phyloP scores from a whole-genome alignment of 2,888 invertebrate species.

The Drosophila eohydei region DNA sequence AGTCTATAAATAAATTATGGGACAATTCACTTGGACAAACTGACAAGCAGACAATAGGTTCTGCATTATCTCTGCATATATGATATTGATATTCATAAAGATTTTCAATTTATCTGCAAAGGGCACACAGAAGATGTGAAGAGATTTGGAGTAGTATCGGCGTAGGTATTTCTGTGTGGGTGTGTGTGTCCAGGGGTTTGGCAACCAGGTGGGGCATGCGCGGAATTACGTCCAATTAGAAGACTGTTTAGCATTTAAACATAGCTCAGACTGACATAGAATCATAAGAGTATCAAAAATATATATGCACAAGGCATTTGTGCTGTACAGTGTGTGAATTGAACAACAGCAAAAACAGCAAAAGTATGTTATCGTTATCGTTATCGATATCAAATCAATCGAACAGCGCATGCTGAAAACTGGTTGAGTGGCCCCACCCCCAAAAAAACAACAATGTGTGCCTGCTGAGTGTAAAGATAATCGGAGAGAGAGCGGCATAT shows the following conservation, averaged over 20 bases:
- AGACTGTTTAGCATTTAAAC: constrained; percentile 1
- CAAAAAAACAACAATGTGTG: constrained; percentile 13
- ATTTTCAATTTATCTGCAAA: background rate
- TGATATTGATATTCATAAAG: background rate
- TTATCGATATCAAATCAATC: constrained; percentile 23
- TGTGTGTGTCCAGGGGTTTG: constrained; percentile 24
- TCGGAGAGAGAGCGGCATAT: constrained; percentile 5
- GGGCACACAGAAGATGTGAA: background rate
- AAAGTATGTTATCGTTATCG: constrained; percentile 14
- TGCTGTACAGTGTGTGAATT: constrained; percentile 32
- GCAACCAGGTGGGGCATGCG: constrained; percentile 50
- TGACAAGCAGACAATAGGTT: no score
- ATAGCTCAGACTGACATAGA: constrained; percentile 34
- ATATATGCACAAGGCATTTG: constrained; percentile 1
- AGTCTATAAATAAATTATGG: no score
- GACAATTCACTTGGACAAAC: no score
- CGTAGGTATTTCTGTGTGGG: background rate
- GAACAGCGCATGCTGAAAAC: constrained; percentile 33
- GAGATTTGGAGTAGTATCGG: background rate
- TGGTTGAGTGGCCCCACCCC: constrained; percentile 38
- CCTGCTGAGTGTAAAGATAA: constrained; percentile 16
- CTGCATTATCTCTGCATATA: background rate
- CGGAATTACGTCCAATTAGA: constrained; percentile 11
- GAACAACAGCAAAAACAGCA: constrained; percentile 18
- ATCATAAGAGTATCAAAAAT: constrained; percentile 6